phyloP scores from a whole-genome alignment of 1,140 invertebrate genomes.

The Helicoverpa zea region DNA sequence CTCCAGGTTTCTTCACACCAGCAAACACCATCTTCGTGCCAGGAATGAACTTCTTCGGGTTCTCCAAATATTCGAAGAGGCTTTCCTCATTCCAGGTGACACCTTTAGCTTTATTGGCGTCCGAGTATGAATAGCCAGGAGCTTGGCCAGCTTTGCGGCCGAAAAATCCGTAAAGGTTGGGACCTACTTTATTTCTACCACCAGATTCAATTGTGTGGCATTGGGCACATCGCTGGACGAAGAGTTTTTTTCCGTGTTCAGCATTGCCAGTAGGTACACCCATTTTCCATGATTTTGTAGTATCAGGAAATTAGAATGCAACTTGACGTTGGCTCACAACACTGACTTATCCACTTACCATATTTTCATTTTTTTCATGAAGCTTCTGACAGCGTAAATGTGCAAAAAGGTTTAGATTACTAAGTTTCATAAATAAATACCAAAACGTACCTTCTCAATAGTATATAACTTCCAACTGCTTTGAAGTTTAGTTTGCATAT shows the following conservation, averaged over 20 bases:
- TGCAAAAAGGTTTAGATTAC: neutral
- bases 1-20: constrained; percentile 98
- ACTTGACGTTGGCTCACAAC: constrained; percentile 7
- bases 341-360: neutral
- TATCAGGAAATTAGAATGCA: neutral
- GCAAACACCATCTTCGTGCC: constrained; percentile 99
- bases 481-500: too few species aligned
- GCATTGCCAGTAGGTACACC: constrained; percentile 95
- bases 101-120: constrained; percentile 86
- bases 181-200: constrained; percentile 27
- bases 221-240: constrained; percentile 98
- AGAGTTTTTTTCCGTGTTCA: constrained; percentile 99
- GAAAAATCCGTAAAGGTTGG: constrained; percentile 11
- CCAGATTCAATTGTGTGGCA: constrained; percentile 92
- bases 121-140: neutral
- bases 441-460: too few species aligned
- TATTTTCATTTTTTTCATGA: neutral
- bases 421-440: neutral
- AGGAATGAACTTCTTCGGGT: constrained; percentile 99
- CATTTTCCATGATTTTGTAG: constrained; percentile 81
- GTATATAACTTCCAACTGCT: too few species aligned
- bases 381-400: neutral
- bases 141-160: neutral
- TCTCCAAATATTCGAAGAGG: constrained; percentile 97
- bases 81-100: constrained; percentile 98